These are phyloP conservation scores for Agraylea sexmaculata DNA, from an alignment of 1,140 invertebrate genomes.

Conservation along the genomic window DNA sequence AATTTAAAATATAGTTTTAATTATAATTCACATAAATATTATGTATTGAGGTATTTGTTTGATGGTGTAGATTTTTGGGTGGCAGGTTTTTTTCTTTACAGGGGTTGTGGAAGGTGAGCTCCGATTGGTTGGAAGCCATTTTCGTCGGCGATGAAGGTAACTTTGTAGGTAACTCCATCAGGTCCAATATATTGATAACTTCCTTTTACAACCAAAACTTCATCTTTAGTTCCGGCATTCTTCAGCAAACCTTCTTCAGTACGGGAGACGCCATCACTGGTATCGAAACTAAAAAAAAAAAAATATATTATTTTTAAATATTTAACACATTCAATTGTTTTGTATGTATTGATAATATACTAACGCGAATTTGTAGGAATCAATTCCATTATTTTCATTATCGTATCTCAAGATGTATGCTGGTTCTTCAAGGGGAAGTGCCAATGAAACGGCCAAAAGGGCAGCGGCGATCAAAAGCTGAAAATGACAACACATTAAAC, in stretches of 20 bases:
- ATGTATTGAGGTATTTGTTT: not conserved
- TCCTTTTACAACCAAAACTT: conserved; percentile 45
- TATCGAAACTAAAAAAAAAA: conserved; percentile 37
- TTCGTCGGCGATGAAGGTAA: conserved; percentile 46
- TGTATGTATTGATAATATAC: conserved; percentile 13
- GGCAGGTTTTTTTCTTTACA: not conserved
- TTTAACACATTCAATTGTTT: not conserved
- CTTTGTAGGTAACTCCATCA: conserved; percentile 54
- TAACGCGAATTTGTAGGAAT: conserved; percentile 36
- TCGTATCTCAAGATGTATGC: conserved; percentile 33
- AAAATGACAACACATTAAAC: too few relatives aligned
- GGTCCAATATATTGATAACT: conserved; percentile 47
- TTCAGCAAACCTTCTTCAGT: conserved; percentile 43
- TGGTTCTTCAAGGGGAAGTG: too few relatives aligned
- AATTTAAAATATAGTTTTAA: not conserved
- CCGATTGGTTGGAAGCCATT: conserved; percentile 49
- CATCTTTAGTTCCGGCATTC: conserved; percentile 47
- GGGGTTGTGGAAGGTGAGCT: conserved; percentile 43
- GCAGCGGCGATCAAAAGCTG: conserved; percentile 8
- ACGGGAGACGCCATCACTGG: conserved; percentile 46
- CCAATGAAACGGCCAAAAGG: conserved; percentile 5
- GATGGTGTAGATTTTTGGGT: not conserved
- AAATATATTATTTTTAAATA: conserved; percentile 9
- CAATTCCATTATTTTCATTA: conserved; percentile 27
- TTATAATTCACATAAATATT: not conserved